These are phyloP conservation scores for Carapus acus DNA, from an alignment of 2,797 vertebrate species.

Conservation along the genomic window DNA sequence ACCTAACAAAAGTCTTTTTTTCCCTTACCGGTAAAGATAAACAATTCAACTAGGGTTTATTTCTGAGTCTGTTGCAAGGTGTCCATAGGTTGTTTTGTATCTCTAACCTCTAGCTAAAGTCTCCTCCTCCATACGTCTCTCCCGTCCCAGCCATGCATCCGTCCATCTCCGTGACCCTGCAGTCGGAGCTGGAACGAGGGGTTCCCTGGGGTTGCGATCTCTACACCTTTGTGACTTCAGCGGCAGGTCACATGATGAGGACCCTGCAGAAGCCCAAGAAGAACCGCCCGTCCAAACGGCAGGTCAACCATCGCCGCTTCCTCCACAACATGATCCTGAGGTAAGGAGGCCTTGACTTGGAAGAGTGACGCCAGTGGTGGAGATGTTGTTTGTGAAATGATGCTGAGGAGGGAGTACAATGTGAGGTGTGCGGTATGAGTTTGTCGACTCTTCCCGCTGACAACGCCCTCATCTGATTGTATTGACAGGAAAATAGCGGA, in stretches of 20 bases:
- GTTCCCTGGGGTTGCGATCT: constrained; percentile 78
- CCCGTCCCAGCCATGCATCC: constrained; percentile 60
- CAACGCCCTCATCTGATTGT: constrained; percentile 7
- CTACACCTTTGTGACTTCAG: constrained; percentile 83
- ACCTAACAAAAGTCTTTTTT: too few relatives aligned
- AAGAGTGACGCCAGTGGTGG: constrained; percentile 4
- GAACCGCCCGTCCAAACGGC: constrained; percentile 75
- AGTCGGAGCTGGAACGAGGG: constrained; percentile 65
- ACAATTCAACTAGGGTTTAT: too few relatives aligned
- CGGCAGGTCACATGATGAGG: constrained; percentile 80
- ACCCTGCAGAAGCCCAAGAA: constrained; percentile 78
- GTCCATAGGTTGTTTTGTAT: too few relatives aligned
- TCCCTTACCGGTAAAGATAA: too few relatives aligned
- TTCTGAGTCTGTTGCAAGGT: too few relatives aligned
- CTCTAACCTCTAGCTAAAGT: too few relatives aligned
- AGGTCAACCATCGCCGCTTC: constrained; percentile 86
- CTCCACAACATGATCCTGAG: constrained; percentile 89
- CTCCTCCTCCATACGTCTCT: neutral
- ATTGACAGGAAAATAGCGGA: constrained; percentile 77
- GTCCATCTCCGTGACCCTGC: constrained; percentile 58
- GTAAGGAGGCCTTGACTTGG: too few relatives aligned
- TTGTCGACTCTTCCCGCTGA: neutral
- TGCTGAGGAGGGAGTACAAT: too few relatives aligned
- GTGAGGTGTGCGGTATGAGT: too few relatives aligned
- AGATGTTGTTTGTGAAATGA: too few relatives aligned